Base-by-base conservation (phyloP, 2,113 vertebrate genomes). In the Cyphomyrus plagiostoma region DNA sequence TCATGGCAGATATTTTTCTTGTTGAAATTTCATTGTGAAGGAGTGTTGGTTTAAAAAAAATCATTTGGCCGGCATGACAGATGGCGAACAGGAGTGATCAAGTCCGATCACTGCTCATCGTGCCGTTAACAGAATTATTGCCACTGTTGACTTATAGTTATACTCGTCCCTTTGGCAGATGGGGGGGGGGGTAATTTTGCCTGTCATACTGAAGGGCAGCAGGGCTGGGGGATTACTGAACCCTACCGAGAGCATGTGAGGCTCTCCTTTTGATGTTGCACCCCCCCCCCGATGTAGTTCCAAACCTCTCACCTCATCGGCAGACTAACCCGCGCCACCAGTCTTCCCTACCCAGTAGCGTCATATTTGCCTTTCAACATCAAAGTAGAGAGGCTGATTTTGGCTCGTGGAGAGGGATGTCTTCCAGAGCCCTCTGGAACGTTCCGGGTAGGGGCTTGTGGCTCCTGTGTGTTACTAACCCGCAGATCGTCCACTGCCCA, bases 11-110 rank as follows among this genome's bases (percentile, higher is more conserved):
- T 74, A 35, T 74, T 74, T 1, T 74, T 62, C 58, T 62, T 74
- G 66, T 74, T 35, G 66, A 30, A 74, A 15, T 74, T 77, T 77
- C 74, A 7, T 42, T 23, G 35, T 84, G 39, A 17, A 8, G 19
- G 45, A 10, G 42, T 83, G 46, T 4, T 4, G 10, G 6, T 84
- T 45, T 89, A 19, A n/a, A 87, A 66, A 48, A 39, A 77, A 66
- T 11, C 7, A 45, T 53, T 45, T 8, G 58, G 21, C 4, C 19
- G 53, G 17, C 62, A 6, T 80, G 66, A 87, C 89, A 56, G 89
- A 87, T 80, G 89, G 85, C 39, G 66, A 50, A 80, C 62, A 52
- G 66, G 62, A 56, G 66, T 26, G 85, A 58, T 87, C 66, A 45
- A 52, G 3, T 15, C 23, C 23, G 83, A 19, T 74, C 58, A 23